These are phyloP conservation scores for Trichomalopsis sarcophagae DNA, from an alignment of 1,140 invertebrate species.

Conservation along the genomic window DNA sequence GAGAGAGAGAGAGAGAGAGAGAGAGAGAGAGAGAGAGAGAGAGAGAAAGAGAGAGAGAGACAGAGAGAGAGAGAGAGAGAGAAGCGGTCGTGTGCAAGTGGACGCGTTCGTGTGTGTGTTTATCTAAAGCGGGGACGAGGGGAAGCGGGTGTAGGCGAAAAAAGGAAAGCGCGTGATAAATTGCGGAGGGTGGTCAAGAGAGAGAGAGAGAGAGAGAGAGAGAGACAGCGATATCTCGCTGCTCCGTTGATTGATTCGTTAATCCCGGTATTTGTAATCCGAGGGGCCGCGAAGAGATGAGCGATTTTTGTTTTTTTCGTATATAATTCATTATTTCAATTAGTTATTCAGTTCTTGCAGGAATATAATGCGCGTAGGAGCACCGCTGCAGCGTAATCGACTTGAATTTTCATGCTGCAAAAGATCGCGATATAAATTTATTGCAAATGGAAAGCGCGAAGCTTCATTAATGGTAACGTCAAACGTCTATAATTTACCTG, in stretches of 20 bases:
- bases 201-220: not conserved
- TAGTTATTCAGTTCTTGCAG: not conserved
- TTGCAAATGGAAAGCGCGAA: not conserved
- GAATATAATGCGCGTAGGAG: not conserved
- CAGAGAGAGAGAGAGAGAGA: not conserved
- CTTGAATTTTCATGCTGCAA: no score
- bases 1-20: no score
- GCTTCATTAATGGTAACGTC: not conserved
- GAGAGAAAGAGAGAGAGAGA: not conserved
- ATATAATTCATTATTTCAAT: not conserved
- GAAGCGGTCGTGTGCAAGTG: not conserved
- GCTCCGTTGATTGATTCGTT: conserved; percentile 26
- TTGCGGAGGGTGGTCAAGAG: not conserved
- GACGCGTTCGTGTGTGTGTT: not conserved
- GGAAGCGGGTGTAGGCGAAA: not conserved
- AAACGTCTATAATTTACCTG: not conserved
- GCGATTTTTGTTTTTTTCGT: no score
- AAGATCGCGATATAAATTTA: not conserved
- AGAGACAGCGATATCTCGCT: conserved; percentile 19
- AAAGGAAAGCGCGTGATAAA: conserved; percentile 18
- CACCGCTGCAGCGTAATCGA: no score
- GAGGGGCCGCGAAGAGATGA: not conserved
- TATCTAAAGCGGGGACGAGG: not conserved
- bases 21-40: not conserved
- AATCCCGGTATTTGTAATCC: conserved; percentile 6